phyloP scores from a whole-genome alignment of 2,888 invertebrate species.

The Scaptodrosophila latifasciaeformis region DNA sequence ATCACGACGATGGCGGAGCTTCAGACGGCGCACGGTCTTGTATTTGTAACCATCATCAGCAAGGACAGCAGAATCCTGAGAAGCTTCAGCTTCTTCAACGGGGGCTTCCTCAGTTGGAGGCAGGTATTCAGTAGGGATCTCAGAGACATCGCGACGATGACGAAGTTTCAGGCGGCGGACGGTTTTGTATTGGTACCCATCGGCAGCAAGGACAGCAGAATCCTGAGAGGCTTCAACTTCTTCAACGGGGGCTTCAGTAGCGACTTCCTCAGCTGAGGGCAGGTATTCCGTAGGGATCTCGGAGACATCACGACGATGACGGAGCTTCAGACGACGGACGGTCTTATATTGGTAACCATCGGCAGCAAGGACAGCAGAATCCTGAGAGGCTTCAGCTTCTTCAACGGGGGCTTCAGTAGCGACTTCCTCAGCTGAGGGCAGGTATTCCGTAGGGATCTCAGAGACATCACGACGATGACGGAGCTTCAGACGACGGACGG shows the following conservation, averaged over 20 bases:
- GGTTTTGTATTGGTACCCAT: conserved; percentile 15
- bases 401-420: conserved; percentile 25
- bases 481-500: conserved; percentile 33
- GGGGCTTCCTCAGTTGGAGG: conserved; percentile 32
- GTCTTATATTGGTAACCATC: conserved; percentile 55
- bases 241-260: conserved; percentile 20
- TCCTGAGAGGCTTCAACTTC: conserved; percentile 24
- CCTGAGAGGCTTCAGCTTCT: conserved; percentile 23
- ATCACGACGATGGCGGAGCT: conserved; percentile 60
- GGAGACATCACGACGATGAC: conserved; percentile 50
- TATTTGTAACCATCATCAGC: conserved; percentile 62
- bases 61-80: conserved; percentile 37
- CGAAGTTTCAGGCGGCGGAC: conserved; percentile 9
- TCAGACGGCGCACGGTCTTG: conserved; percentile 61
- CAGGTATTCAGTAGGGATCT: conserved; percentile 32
- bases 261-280: conserved; percentile 24
- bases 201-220: conserved; percentile 3
- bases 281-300: conserved; percentile 40
- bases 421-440: conserved; percentile 34
- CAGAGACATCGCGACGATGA: conserved; percentile 38
- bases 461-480: conserved; percentile 42
- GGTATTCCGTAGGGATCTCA: conserved; percentile 35
- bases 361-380: conserved; percentile 35
- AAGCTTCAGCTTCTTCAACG: conserved; percentile 14
- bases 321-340: conserved; percentile 45